These are phyloP conservation scores for Microtus richardsoni DNA, from an alignment of 2,113 vertebrate genomes.

Conservation along the genomic window DNA sequence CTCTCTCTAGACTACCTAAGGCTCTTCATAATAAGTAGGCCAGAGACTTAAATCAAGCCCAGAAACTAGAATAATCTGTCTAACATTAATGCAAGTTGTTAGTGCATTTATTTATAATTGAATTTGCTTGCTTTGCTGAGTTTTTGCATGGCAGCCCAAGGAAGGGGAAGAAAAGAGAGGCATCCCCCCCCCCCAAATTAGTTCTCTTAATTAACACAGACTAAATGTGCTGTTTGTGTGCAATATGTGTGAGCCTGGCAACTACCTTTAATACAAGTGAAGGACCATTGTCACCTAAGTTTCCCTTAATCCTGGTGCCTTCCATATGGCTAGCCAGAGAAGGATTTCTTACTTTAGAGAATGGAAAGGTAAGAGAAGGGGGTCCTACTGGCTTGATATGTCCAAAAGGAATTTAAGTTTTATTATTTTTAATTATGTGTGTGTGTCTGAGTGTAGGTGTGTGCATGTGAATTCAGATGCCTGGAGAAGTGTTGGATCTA, in stretches of 20 bases:
- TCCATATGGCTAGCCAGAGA: conserved; percentile 14
- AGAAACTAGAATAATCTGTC: conserved; percentile 42
- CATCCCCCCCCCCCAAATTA: not conserved
- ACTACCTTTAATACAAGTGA: not conserved
- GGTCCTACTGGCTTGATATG: not conserved
- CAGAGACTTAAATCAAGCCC: conserved; percentile 42
- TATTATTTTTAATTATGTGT: not conserved
- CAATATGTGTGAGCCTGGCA: not conserved
- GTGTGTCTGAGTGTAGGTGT: not conserved
- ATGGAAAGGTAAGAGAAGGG: not conserved
- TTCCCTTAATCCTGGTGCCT: conserved; percentile 28
- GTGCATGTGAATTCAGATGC: not conserved
- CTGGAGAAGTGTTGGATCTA: not conserved
- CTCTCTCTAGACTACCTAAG: not conserved
- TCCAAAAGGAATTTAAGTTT: conserved; percentile 14
- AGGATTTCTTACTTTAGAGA: conserved; percentile 32
- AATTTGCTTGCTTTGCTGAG: conserved; percentile 28
- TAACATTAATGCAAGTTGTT: conserved; percentile 46
- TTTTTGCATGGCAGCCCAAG: not conserved
- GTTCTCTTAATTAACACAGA: conserved; percentile 27
- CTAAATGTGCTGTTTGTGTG: not conserved
- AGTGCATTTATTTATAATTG: not conserved
- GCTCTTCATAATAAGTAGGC: not conserved
- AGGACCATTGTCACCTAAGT: not conserved
- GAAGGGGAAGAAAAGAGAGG: not conserved